Conservation (phyloP, 1,140 invertebrate genomes). For the Luehdorfia chinensis region DNA sequence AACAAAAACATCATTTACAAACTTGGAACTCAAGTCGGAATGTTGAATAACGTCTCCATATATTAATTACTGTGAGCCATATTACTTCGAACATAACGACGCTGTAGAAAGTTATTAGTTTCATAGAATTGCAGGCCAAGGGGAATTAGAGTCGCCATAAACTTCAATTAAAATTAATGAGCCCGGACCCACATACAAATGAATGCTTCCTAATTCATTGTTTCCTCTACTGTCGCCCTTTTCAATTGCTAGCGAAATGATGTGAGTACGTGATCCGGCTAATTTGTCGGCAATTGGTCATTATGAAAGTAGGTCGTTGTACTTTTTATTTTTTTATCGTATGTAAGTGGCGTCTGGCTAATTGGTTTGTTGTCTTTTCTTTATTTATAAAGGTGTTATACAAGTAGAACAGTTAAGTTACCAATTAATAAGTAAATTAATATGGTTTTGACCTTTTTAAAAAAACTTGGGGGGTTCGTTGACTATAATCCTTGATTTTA, state of each 20-base stretch:
- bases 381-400: no score
- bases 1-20: no score
- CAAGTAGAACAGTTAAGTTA: no score
- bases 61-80: constrained; percentile 4
- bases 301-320: constrained; percentile 18
- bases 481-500: no score
- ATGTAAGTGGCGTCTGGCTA: no score
- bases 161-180: constrained; percentile 54
- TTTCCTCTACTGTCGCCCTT: constrained; percentile 38
- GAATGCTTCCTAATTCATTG: constrained; percentile 46
- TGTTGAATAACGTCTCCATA: no score
- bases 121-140: constrained; percentile 29
- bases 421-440: no score
- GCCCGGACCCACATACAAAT: constrained; percentile 38
- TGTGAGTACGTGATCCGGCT: constrained; percentile 10
- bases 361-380: no score
- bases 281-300: constrained; percentile 19
- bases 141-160: constrained; percentile 35
- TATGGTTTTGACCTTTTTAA: no score
- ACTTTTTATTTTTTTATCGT: constrained; percentile 17
- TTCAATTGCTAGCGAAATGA: constrained; percentile 46
- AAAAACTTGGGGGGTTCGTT: no score
- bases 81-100: background rate
- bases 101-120: constrained; percentile 4
- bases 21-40: no score